Evolutionary conservation across 2,113 vertebrate species (phyloP), one percentile per base, ranked within the genome.

Genomic region (Dromas ardeola): DNA sequence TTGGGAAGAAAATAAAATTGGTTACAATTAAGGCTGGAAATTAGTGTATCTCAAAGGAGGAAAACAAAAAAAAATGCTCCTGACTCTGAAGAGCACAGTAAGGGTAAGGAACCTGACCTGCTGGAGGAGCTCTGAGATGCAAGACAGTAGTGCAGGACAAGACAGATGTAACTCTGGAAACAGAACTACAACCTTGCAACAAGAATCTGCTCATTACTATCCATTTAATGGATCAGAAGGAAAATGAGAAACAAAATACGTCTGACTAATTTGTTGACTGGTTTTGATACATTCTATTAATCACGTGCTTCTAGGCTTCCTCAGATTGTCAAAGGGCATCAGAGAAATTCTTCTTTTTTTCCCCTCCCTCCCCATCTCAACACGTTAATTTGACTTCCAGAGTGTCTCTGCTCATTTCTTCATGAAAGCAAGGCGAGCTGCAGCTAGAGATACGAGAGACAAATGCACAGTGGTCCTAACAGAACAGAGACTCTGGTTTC

Each of bases 381-480:
- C 14, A 65, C 8, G n/a, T 21, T 21, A 45, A 10, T 67, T 66
- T 29, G 59, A 84, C 52, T 93, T 71, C 19, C 29, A 71, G 55
- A 56, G 8, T 5, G 10, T 25, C 27, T 40, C 72, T 66, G 69
- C 25, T 73, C 34, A 38, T 15, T 42, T 45, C 42, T 32, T 71
- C 36, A 21, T 10, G 14, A 65, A 43, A 32, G 45, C 30, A 40
- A 49, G 50, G 45, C 23, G 29, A 43, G 38, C 2, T 74, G 55
- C 59, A 81, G 70, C 21, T 43, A 29, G 20, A 62, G 38, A 32
- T 15, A 52, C 0, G 7, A 40, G 50, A 62, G 4, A 81, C 27
- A 49, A 88, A 69, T 0, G 0, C 45, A 69, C 14, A 2, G 5
- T 4, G 18, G 29, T 73, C 9, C 38, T 58, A 53, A 53, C 11